Percentiles rank a stretch among this genome's conserved stretches.
Conservation (phyloP, 1,140 invertebrate genomes). For the Aphidius gifuensis region DNA sequence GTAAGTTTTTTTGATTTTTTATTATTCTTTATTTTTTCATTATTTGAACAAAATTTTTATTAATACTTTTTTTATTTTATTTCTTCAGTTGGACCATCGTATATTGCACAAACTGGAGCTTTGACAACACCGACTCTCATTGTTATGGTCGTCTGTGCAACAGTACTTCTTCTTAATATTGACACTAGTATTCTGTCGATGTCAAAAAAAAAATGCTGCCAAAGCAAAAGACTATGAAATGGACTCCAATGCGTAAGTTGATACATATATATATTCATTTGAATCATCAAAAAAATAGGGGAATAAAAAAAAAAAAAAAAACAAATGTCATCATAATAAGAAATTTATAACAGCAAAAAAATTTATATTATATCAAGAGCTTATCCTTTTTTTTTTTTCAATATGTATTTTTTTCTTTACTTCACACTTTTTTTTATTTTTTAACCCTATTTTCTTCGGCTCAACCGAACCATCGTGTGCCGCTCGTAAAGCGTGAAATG, state of each 20-base stretch:
- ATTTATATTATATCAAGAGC: neutral
- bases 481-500: conserved; percentile 42
- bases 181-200: conserved; percentile 80
- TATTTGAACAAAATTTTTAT: neutral
- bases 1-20: conserved; percentile 60
- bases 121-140: conserved; percentile 75
- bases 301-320: too few species aligned
- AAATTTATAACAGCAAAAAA: too few species aligned
- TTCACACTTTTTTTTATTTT: conserved; percentile 12
- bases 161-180: conserved; percentile 77
- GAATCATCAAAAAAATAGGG: too few species aligned
- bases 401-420: conserved; percentile 12
- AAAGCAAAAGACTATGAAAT: conserved; percentile 88
- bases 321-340: too few species aligned
- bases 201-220: conserved; percentile 77
- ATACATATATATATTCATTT: neutral
- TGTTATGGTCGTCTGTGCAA: conserved; percentile 76
- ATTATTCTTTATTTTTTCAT: neutral
- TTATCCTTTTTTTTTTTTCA: conserved; percentile 5
- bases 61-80: conserved; percentile 24
- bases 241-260: conserved; percentile 68
- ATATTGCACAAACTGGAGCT: conserved; percentile 73
- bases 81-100: conserved; percentile 71
- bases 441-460: conserved; percentile 19
- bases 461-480: conserved; percentile 27